Evolutionary conservation across 2,797 vertebrate species (phyloP), one percentile per base, ranked within the genome.

Genomic region (Urophycis tenuis): DNA sequence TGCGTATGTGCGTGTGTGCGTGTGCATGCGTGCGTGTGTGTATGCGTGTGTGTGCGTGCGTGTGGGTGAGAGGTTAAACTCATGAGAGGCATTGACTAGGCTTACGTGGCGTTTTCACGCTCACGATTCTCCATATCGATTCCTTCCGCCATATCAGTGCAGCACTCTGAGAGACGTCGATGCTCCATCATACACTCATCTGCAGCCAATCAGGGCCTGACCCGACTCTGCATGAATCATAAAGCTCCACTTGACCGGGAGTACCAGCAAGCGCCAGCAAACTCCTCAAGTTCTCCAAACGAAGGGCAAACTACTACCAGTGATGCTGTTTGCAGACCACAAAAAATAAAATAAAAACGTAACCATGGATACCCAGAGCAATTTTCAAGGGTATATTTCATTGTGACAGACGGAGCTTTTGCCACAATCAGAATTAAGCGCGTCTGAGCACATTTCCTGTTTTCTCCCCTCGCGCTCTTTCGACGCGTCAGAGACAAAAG

Each of bases 121-220:
- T 81, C 72, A 11, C 73, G 15, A 78, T 75, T 81, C 81, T 84
- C 64, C 77, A 67, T 88, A 88, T 90, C 82, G 88, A 92, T 88
- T 83, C 70, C 74, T 78, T 49, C 81, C 36, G 74, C 74, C 79
- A 80, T 71, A 74, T 83, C 82, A 88, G 75, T 75, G 69, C 75
- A 22, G 77, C 71, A 34, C 81, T 76, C 19, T 60, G 75, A 82
- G 78, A 76, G 81, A 85, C 1, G n/a, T 67, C 8, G 60, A 25
- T 67, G 60, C 25, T 67, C 25, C 60, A 67, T 67, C 60, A 67
- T 29, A 29, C 60, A 67, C 60, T 10, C 3, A 29, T 29, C 60
- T 67, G 1, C 60, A 67, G 60, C 60, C 60, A 67, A 67, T 67
- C 60, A 67, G 60, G 75, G 34, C 31, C 84, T 81, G 72, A 53